Conservation (phyloP, 2,797 vertebrate species). For the Dermochelys coriacea region DNA sequence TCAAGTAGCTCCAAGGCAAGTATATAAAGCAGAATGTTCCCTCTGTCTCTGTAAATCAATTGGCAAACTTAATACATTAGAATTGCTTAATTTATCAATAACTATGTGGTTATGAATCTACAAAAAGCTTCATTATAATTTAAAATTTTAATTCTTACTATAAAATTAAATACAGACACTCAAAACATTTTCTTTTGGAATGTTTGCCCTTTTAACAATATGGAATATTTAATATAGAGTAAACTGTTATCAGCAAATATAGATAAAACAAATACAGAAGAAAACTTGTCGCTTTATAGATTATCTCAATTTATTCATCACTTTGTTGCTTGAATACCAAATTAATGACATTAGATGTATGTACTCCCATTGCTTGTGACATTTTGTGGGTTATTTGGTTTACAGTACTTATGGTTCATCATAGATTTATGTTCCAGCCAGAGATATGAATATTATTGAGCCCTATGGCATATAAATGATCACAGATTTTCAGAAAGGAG, state of each 20-base stretch:
- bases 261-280: conserved; percentile 27
- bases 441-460: conserved; percentile 17
- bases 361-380: conserved; percentile 44
- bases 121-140: neutral
- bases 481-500: conserved; percentile 35
- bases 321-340: conserved; percentile 51
- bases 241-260: neutral
- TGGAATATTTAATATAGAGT: neutral
- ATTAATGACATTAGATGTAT: conserved; percentile 45
- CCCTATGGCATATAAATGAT: neutral
- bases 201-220: neutral
- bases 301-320: conserved; percentile 30
- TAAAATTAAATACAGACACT: neutral
- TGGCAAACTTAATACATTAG: neutral
- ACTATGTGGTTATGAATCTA: neutral
- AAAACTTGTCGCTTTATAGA: conserved; percentile 6
- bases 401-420: conserved; percentile 54
- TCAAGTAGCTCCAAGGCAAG: fast-evolving
- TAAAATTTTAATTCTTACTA: neutral
- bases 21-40: neutral
- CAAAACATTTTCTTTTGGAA: neutral
- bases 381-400: conserved; percentile 37
- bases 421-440: conserved; percentile 44
- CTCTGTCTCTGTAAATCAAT: neutral
- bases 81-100: neutral